Conservation (phyloP, 2,113 vertebrate species). For the Colius striatus region DNA sequence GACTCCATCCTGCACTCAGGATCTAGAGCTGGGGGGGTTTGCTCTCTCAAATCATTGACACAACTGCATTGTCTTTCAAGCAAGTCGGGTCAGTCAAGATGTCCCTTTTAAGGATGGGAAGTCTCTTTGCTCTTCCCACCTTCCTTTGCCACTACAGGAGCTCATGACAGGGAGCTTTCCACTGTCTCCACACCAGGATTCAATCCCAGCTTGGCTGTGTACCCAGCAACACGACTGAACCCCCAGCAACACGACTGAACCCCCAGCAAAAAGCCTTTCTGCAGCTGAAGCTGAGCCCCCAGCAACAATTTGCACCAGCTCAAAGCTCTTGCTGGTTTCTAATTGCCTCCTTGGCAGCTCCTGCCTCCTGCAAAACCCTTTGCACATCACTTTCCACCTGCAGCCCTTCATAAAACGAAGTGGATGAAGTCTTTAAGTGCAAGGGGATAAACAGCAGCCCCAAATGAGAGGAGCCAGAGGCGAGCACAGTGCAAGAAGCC, state of each 20-base stretch:
- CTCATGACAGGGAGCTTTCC: too few species aligned
- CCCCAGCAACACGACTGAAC: background rate
- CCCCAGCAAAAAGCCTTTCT: background rate
- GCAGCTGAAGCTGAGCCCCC: background rate
- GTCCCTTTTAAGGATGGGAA: too few species aligned
- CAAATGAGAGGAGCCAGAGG: background rate
- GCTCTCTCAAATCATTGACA: background rate
- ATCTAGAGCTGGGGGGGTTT: background rate
- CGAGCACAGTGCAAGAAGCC: background rate
- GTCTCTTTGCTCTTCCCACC: background rate
- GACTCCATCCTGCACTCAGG: background rate
- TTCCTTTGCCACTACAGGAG: too few species aligned
- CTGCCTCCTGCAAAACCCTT: background rate
- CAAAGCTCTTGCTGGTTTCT: background rate
- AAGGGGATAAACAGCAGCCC: background rate
- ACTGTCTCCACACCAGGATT: too few species aligned
- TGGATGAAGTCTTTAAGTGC: background rate
- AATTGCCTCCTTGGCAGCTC: slow-evolving; percentile 32
- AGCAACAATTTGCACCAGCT: background rate
- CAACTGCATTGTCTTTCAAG: background rate
- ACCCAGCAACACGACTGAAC: background rate
- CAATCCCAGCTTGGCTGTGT: background rate
- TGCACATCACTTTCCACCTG: slow-evolving; percentile 29
- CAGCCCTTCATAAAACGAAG: background rate
- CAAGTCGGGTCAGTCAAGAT: background rate